Conservation (phyloP, 2,797 vertebrate genomes). For the Eutrigla gurnardus region DNA sequence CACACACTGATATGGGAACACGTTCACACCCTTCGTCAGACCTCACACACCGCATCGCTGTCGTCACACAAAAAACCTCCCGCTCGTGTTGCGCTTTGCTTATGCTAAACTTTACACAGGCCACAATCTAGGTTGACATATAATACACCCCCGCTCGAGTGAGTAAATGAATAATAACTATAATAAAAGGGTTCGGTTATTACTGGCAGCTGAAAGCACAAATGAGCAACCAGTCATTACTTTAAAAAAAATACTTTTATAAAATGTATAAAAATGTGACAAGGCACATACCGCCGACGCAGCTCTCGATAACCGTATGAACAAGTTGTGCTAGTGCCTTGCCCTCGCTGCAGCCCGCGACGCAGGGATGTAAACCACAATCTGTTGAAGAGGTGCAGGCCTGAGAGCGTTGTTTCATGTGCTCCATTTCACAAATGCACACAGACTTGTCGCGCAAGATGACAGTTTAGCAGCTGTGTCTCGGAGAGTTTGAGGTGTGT, state of each 20-base stretch:
- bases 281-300: slow-evolving; percentile 50
- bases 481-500: slow-evolving; percentile 32
- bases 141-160: slow-evolving; percentile 35
- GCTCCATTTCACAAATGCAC: slow-evolving; percentile 56
- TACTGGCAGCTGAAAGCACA: slow-evolving; percentile 64
- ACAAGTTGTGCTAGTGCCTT: slow-evolving; percentile 56
- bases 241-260: slow-evolving; percentile 38
- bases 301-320: slow-evolving; percentile 43
- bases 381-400: slow-evolving; percentile 59
- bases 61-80: slow-evolving; percentile 46
- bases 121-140: slow-evolving; percentile 46
- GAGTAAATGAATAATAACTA: slow-evolving; percentile 56
- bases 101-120: slow-evolving; percentile 68
- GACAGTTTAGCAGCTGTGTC: slow-evolving; percentile 71
- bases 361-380: slow-evolving; percentile 72
- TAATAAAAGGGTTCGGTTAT: slow-evolving; percentile 58
- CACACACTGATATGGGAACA: slow-evolving; percentile 52
- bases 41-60: slow-evolving; percentile 48
- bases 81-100: slow-evolving; percentile 57
- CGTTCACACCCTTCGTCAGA: slow-evolving; percentile 65
- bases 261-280: slow-evolving; percentile 62
- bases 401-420: slow-evolving; percentile 1
- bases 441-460: slow-evolving; percentile 50
- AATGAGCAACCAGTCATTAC: slow-evolving; percentile 50
- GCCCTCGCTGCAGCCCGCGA: slow-evolving; percentile 58